These are phyloP conservation scores for Lasioglossum villosulum DNA, from an alignment of 2,888 invertebrate species.

Conservation along the genomic window DNA sequence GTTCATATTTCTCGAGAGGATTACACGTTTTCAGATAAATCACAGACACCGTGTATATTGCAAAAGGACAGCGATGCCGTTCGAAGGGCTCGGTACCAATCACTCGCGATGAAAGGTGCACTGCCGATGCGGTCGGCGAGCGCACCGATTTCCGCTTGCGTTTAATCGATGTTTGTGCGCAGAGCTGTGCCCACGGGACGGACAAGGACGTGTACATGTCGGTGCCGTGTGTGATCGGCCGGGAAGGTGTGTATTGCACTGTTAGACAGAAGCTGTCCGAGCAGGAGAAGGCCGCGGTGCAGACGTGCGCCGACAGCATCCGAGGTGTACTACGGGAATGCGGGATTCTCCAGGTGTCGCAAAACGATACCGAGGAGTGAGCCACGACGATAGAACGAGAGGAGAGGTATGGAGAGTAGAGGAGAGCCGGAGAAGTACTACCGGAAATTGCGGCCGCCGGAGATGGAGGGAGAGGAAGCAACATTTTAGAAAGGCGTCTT, in stretches of 20 bases:
- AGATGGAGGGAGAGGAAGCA: conserved; percentile 28
- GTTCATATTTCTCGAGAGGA: too few species aligned
- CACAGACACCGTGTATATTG: too few species aligned
- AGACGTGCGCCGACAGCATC: conserved; percentile 78
- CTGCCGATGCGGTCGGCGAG: conserved; percentile 14
- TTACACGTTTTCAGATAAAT: too few species aligned
- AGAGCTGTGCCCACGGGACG: conserved; percentile 85
- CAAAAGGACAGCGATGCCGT: neutral
- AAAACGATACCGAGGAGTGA: conserved; percentile 41
- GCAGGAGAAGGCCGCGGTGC: conserved; percentile 76
- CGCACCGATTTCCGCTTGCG: conserved; percentile 34
- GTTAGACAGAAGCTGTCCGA: conserved; percentile 85
- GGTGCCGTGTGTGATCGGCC: conserved; percentile 86
- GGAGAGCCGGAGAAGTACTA: conserved; percentile 23
- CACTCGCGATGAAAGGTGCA: neutral
- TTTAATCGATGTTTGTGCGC: conserved; percentile 36
- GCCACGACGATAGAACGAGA: neutral
- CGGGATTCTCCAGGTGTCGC: conserved; percentile 77
- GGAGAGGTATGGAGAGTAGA: neutral
- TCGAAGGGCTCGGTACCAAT: neutral
- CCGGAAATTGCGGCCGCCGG: conserved; percentile 55
- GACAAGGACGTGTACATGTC: conserved; percentile 87
- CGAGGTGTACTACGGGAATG: conserved; percentile 76
- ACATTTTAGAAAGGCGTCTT: conserved; percentile 66
- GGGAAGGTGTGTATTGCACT: conserved; percentile 84